A percentile compares a stretch with the other conserved stretches of the same genome.
These are phyloP conservation scores for Nesidiocoris tenuis DNA, from an alignment of 2,888 invertebrate genomes.

Conservation along the genomic window DNA sequence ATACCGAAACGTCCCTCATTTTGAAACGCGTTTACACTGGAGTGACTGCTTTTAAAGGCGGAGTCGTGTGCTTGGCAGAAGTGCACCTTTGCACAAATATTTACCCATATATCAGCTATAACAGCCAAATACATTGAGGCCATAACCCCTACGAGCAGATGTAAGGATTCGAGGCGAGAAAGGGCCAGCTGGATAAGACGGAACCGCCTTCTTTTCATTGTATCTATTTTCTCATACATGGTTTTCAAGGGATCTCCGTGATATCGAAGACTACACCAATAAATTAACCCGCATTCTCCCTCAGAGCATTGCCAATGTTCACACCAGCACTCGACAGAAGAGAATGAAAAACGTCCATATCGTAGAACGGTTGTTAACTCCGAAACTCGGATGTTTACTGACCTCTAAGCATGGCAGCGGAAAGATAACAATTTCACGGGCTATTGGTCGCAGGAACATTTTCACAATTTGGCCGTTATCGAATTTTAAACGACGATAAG, in stretches of 20 bases:
- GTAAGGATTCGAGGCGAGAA: no score
- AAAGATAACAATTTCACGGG: background rate
- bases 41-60: no score
- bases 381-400: background rate
- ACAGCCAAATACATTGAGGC: background rate
- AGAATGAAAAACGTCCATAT: background rate
- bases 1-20: background rate
- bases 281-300: background rate
- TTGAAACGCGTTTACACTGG: background rate
- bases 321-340: background rate
- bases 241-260: background rate
- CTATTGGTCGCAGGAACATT: no score
- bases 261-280: background rate
- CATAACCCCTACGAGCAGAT: background rate
- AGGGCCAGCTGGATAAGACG: no score
- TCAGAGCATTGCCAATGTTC: background rate
- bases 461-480: no score
- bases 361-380: background rate
- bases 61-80: no score
- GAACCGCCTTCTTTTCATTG: background rate
- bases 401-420: background rate
- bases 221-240: no score
- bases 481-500: no score
- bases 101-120: background rate
- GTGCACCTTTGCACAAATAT: background rate